phyloP scores from a whole-genome alignment of 2,888 invertebrate species.

The Phania funesta region DNA sequence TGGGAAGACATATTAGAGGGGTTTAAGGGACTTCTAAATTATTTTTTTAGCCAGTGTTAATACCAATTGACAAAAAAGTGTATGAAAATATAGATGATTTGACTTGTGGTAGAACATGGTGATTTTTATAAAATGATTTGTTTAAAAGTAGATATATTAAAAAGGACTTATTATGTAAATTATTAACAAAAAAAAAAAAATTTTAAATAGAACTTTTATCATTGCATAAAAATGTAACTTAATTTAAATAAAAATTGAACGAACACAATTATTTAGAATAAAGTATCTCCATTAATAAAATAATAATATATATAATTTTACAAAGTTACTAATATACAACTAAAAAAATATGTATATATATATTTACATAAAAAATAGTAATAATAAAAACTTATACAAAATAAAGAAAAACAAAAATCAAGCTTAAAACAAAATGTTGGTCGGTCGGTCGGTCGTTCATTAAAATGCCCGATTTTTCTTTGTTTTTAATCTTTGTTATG shows the following conservation, averaged over 20 bases:
- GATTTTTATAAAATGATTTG: slow-evolving; percentile 45
- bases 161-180: slow-evolving; percentile 58
- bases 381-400: slow-evolving; percentile 41
- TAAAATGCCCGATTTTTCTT: slow-evolving; percentile 35
- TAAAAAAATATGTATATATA: slow-evolving; percentile 7
- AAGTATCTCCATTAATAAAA: slow-evolving; percentile 64
- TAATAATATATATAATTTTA: slow-evolving; percentile 11
- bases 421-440: slow-evolving; percentile 71
- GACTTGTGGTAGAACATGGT: slow-evolving; percentile 58
- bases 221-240: slow-evolving; percentile 37
- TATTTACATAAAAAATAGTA: slow-evolving; percentile 43
- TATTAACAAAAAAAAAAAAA: slow-evolving; percentile 22
- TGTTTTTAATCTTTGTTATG: no score
- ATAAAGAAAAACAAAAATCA: slow-evolving; percentile 62
- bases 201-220: slow-evolving; percentile 21
- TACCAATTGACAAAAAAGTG: slow-evolving; percentile 56
- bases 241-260: slow-evolving; percentile 55
- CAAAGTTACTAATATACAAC: slow-evolving; percentile 16
- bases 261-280: slow-evolving; percentile 65
- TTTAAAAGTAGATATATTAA: background rate
- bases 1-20: background rate
- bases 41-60: slow-evolving; percentile 49
- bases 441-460: slow-evolving; percentile 76
- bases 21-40: slow-evolving; percentile 29
- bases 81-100: slow-evolving; percentile 59